A percentile compares a stretch with the other conserved stretches of the same genome.
phyloP scores from a whole-genome alignment of 2,888 invertebrate species.

The Spialia ferax region DNA sequence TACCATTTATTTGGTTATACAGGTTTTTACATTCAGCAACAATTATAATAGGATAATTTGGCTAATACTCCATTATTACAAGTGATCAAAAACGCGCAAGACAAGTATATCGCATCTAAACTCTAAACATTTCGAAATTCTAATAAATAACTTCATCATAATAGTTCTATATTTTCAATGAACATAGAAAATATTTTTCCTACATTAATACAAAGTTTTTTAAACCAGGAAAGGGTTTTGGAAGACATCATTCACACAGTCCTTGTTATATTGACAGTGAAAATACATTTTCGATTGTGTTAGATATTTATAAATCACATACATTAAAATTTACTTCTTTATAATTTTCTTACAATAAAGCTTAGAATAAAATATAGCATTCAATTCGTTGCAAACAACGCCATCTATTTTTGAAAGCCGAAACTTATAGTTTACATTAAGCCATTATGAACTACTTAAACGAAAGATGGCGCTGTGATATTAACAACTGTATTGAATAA shows the following conservation, averaged over 20 bases:
- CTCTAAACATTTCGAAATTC: conserved; percentile 56
- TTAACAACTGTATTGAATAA: conserved; percentile 24
- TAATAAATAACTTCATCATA: conserved; percentile 44
- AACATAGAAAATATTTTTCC: conserved; percentile 35
- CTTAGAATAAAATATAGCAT: conserved; percentile 23
- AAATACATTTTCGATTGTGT: conserved; percentile 64
- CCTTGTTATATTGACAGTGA: conserved; percentile 70
- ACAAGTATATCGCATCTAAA: conserved; percentile 68
- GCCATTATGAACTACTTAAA: too few species aligned
- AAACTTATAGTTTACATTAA: conserved; percentile 16
- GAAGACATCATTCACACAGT: conserved; percentile 59
- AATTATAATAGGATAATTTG: conserved; percentile 64
- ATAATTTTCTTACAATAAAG: background rate
- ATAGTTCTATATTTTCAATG: conserved; percentile 20
- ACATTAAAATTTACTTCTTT: background rate
- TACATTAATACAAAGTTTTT: conserved; percentile 21
- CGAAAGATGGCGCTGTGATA: conserved; percentile 28
- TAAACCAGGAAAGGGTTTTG: conserved; percentile 58
- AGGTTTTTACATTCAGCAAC: conserved; percentile 83
- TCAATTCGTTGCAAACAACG: conserved; percentile 47
- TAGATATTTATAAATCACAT: conserved; percentile 2
- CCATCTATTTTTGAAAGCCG: conserved; percentile 48
- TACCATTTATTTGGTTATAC: conserved; percentile 85
- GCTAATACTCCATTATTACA: conserved; percentile 63
- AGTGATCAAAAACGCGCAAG: conserved; percentile 64